Evolutionary conservation across 2,113 vertebrate species (phyloP).

Genomic region (Azemiops feae): DNA sequence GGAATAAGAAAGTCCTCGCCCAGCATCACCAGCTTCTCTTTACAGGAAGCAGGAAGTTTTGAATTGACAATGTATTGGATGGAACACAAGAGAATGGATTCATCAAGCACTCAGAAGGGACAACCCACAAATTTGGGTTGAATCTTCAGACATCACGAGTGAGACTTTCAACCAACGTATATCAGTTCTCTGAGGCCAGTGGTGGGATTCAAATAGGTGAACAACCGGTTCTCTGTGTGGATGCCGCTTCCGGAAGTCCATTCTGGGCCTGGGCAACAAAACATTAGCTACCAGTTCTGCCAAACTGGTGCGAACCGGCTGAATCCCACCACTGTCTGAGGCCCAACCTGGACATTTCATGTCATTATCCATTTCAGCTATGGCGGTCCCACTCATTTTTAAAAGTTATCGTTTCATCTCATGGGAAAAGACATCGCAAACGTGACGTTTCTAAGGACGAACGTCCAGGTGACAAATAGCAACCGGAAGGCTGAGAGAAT

Average conservation of each 20-base stretch:
- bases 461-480: background rate
- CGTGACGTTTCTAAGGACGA: background rate
- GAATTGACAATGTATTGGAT: background rate
- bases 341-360: too few species aligned
- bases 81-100: background rate
- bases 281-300: too few species aligned
- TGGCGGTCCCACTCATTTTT: background rate
- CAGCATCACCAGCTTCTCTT: background rate
- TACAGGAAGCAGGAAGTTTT: background rate
- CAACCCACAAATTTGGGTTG: too few species aligned
- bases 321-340: too few species aligned
- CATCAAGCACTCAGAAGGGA: background rate
- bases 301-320: too few species aligned
- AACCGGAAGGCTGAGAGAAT: background rate
- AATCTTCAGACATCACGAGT: background rate
- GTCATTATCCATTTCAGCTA: too few species aligned
- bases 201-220: too few species aligned
- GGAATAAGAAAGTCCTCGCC: background rate
- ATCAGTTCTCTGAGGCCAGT: too few species aligned
- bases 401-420: background rate
- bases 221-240: too few species aligned
- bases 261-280: too few species aligned
- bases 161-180: background rate
- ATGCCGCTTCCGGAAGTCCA: too few species aligned
- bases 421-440: background rate